Percentiles rank a stretch among this genome's conserved stretches.
phyloP scores from a whole-genome alignment of 2,888 invertebrate species.

The Calameuta pallipes region DNA sequence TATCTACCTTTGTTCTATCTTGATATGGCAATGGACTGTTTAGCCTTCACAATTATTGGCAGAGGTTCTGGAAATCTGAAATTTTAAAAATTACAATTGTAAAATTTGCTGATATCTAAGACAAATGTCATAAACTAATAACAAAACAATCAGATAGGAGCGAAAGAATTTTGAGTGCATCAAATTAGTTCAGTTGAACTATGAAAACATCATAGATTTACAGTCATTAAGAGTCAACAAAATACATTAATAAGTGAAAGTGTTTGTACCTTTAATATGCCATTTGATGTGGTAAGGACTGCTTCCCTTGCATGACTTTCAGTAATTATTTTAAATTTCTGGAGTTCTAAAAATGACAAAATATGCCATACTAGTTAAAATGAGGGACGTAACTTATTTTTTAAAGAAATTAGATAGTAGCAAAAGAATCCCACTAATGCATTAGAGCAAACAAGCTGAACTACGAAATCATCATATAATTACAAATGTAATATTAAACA shows the following conservation, averaged over 20 bases:
- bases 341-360: background rate
- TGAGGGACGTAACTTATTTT: too few relatives aligned
- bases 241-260: background rate
- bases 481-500: too few relatives aligned
- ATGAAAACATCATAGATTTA: constrained; percentile 53
- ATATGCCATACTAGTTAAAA: background rate
- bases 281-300: background rate
- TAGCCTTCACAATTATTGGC: background rate
- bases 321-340: background rate
- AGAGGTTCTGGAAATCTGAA: background rate
- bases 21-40: background rate
- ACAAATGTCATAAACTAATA: background rate
- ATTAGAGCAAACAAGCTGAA: too few relatives aligned
- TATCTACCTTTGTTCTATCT: background rate
- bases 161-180: constrained; percentile 59
- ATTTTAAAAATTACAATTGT: background rate
- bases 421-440: too few relatives aligned
- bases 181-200: constrained; percentile 61
- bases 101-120: background rate
- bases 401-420: too few relatives aligned
- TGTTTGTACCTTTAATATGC: background rate
- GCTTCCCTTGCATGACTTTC: too few relatives aligned
- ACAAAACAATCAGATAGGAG: constrained; percentile 68
- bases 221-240: background rate
- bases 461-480: too few relatives aligned